These are phyloP conservation scores for Delia radicum DNA, from an alignment of 1,140 invertebrate species.

Conservation along the genomic window DNA sequence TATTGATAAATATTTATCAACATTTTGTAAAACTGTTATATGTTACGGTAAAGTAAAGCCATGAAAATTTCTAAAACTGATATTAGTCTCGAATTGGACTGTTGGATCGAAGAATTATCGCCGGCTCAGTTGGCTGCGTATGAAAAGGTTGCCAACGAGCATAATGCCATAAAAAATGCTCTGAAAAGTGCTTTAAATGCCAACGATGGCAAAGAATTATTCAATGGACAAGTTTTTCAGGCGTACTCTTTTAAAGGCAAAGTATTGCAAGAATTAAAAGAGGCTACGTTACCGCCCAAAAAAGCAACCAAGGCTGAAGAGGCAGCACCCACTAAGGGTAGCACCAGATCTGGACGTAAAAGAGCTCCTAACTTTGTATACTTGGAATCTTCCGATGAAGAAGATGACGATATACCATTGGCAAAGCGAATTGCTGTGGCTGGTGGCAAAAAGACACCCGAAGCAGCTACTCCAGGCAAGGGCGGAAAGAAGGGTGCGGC, in stretches of 20 bases:
- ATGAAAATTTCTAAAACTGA: conserved; percentile 51
- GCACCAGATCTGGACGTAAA: conserved; percentile 31
- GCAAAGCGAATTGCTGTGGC: conserved; percentile 50
- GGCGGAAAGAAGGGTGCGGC: conserved; percentile 27
- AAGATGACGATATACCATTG: conserved; percentile 52
- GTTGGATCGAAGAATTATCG: conserved; percentile 67
- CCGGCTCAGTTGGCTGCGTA: conserved; percentile 62
- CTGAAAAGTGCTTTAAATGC: conserved; percentile 60
- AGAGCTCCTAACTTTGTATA: conserved; percentile 44
- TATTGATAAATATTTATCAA: background rate
- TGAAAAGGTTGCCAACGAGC: conserved; percentile 62
- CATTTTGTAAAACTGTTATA: too few relatives aligned
- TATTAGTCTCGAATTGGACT: conserved; percentile 64
- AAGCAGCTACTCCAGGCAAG: conserved; percentile 35
- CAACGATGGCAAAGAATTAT: conserved; percentile 63
- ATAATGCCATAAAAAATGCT: conserved; percentile 62
- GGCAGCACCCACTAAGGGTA: background rate
- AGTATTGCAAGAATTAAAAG: conserved; percentile 49
- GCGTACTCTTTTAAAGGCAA: conserved; percentile 58
- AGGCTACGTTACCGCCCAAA: conserved; percentile 60
- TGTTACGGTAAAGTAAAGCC: background rate
- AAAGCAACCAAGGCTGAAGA: conserved; percentile 40
- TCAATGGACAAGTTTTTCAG: conserved; percentile 63
- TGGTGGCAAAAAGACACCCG: conserved; percentile 38
- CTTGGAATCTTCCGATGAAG: conserved; percentile 51